Percentiles rank a stretch among this genome's conserved stretches.
Conservation (phyloP, 2,888 invertebrate species). For the Phania funesta region DNA sequence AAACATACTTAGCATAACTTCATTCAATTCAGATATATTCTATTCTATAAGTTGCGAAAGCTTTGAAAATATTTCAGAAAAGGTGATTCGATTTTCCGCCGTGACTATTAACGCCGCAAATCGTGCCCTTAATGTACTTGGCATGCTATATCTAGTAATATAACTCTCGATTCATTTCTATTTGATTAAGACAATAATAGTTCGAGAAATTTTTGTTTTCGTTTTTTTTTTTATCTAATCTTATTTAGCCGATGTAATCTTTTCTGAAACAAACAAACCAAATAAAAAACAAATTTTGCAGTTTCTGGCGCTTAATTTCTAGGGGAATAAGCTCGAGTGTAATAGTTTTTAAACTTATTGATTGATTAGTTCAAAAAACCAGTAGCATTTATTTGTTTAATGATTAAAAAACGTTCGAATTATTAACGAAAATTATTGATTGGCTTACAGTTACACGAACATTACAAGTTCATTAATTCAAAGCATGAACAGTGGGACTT, state of each 20-base stretch:
- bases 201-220: neutral
- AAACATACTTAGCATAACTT: no score
- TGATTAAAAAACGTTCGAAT: slow-evolving; percentile 19
- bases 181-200: neutral
- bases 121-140: slow-evolving; percentile 32
- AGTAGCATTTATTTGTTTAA: slow-evolving; percentile 51
- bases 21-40: no score
- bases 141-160: slow-evolving; percentile 37
- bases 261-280: slow-evolving; percentile 33
- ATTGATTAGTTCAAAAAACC: slow-evolving; percentile 5
- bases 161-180: neutral
- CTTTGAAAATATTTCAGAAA: no score
- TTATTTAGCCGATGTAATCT: slow-evolving; percentile 29
- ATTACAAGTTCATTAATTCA: slow-evolving; percentile 31
- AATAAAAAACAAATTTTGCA: neutral
- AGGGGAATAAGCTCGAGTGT: neutral
- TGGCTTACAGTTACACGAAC: neutral
- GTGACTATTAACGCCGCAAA: no score
- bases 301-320: slow-evolving; percentile 50
- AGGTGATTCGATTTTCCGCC: no score
- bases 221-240: slow-evolving; percentile 51
- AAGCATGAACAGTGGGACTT: no score
- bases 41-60: no score
- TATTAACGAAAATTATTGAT: neutral
- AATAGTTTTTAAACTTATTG: neutral